Evolutionary conservation across 2,113 vertebrate genomes (phyloP).

Genomic region (Parotia lawesii): DNA sequence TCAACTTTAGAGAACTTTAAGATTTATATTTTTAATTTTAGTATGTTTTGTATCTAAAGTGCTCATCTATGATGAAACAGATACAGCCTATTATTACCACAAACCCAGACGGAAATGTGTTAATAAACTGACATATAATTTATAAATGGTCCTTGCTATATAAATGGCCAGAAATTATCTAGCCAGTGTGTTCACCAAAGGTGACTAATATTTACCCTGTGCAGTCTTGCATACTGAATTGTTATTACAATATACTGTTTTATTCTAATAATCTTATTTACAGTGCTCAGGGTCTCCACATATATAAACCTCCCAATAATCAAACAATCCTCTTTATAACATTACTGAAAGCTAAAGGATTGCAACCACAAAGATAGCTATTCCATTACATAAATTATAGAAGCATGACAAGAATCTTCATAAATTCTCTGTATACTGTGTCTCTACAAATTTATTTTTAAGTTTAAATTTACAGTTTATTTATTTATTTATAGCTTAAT

Average conservation of each 20-base stretch:
- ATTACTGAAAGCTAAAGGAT: not conserved
- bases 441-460: not conserved
- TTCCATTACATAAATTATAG: not conserved
- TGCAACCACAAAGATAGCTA: not conserved
- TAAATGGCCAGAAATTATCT: not conserved
- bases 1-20: not conserved
- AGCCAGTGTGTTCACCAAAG: not conserved
- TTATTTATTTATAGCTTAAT: conserved; percentile 15
- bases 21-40: conserved; percentile 29
- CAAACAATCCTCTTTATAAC: not conserved
- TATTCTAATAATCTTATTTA: conserved; percentile 12
- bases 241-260: not conserved
- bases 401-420: not conserved
- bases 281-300: not conserved
- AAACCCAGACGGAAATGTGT: not conserved
- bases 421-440: not conserved
- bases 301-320: not conserved
- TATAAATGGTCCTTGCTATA: not conserved
- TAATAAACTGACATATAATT: not conserved
- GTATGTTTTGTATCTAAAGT: not conserved
- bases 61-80: not conserved
- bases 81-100: not conserved
- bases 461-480: not conserved
- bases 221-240: not conserved
- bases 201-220: conserved; percentile 1